Evolutionary conservation across 1,140 invertebrate genomes (phyloP), one percentile per base, ranked within the genome.

Genomic region (Drosophila lowei): DNA sequence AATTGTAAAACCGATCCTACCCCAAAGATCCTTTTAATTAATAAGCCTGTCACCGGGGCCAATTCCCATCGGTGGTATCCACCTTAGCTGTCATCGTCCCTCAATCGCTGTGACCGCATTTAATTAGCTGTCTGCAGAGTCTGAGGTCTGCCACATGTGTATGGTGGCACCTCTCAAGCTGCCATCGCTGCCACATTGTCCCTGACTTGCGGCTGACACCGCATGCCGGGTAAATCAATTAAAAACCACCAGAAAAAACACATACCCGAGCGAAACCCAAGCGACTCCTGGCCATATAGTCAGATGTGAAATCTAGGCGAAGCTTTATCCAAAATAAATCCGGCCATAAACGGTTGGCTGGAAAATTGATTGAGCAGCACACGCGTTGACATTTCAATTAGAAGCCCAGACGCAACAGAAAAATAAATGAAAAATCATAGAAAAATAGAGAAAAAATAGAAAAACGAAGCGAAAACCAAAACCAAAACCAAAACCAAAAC

Each of bases 371-470:
- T 75, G 72, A 75, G 72, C 71, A 75, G 72, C 70, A 73, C 25
- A 75, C 61, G 72, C 72, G 74, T 68, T 77, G 74, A 77, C 72
- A 71, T 77, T 77, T 77, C 64, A 77, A 77, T 77, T 77, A 76
- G 72, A 77, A 77, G 72, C 65, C 72, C 57, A 72, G 58, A 38
- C 58, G 18, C 15, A 18, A 16, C 49, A 49, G 4, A 68, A 47
- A 52, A 25, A 44, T 62, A 38, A 55, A 38, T 38, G 34, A 38
- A 38, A 38, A 38, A 38, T 38, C 34, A 13, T 5, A 38, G 1
- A 38, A 13, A 38, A 38, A 38, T 13, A 5, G 21, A 21, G n/a
- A n/a, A n/a, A n/a, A n/a, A n/a, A n/a, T n/a, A 25, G 18, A 38
- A 57, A 41, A 13, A 34, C 23, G 23, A 25, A 25, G 23, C 23